These are phyloP conservation scores for Phrynocephalus guinanensis DNA, from an alignment of 2,797 vertebrate species.

Conservation along the genomic window DNA sequence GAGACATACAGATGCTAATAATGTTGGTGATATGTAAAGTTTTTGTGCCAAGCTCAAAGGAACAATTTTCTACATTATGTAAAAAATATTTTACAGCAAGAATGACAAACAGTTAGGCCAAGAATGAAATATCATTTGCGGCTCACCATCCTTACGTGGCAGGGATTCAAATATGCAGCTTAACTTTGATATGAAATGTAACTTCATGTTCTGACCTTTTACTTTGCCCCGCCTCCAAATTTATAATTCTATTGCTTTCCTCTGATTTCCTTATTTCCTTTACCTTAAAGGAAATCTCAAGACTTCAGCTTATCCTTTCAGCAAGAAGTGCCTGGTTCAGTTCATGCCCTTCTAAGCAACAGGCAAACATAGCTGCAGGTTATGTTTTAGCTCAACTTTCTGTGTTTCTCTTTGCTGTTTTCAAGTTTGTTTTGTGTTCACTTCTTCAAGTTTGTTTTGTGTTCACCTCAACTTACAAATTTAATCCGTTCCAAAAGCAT, in stretches of 20 bases:
- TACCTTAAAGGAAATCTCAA: background rate
- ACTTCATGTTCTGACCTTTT: background rate
- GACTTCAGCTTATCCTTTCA: background rate
- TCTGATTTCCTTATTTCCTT: background rate
- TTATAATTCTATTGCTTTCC: background rate
- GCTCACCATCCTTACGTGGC: background rate
- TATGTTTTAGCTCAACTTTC: background rate
- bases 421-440: background rate
- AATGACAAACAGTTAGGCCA: background rate
- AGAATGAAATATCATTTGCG: background rate
- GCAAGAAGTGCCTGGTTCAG: background rate
- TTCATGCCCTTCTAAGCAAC: background rate
- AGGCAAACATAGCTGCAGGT: too few relatives aligned
- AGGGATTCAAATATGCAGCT: background rate
- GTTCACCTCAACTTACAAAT: too few relatives aligned
- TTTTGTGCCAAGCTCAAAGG: background rate
- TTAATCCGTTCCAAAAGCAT: too few relatives aligned
- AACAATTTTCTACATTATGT: too few relatives aligned
- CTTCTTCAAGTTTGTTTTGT: background rate
- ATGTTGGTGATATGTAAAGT: background rate
- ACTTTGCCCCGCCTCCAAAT: background rate
- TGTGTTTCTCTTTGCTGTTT: background rate
- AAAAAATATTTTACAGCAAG: background rate
- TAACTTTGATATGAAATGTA: background rate
- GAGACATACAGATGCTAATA: background rate